Percentiles rank a stretch among this genome's conserved stretches.
phyloP scores from a whole-genome alignment of 2,888 invertebrate genomes.

The Dugesia japonica region DNA sequence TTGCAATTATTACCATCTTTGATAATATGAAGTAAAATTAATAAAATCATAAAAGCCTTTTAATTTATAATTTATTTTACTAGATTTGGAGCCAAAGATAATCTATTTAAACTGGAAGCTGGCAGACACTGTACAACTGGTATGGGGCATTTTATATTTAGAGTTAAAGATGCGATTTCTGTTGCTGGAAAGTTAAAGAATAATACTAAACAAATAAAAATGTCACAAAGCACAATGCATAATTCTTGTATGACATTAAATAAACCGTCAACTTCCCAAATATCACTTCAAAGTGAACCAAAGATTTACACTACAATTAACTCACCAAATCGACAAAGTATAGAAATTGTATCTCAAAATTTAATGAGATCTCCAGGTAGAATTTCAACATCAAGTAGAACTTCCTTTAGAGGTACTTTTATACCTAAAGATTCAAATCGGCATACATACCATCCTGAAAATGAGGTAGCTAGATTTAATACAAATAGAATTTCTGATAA shows the following conservation, averaged over 20 bases:
- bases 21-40: too few relatives aligned
- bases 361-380: too few relatives aligned
- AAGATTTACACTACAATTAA: neutral
- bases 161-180: neutral
- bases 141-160: neutral
- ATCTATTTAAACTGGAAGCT: neutral
- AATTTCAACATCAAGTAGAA: too few relatives aligned
- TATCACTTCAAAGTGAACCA: neutral
- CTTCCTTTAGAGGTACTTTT: too few relatives aligned
- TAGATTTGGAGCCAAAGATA: constrained; percentile 15
- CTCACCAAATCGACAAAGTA: neutral
- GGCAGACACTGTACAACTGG: neutral
- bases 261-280: neutral
- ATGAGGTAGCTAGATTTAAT: too few relatives aligned
- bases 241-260: constrained; percentile 2
- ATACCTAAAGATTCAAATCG: too few relatives aligned
- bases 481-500: too few relatives aligned
- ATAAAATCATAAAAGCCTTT: too few relatives aligned
- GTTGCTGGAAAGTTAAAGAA: neutral
- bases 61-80: too few relatives aligned
- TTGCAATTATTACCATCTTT: too few relatives aligned
- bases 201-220: neutral
- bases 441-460: too few relatives aligned
- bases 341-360: neutral
- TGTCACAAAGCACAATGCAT: neutral